Evolutionary conservation across 2,113 vertebrate genomes (phyloP), one percentile per base, ranked within the genome.

Genomic region (Uropsilus gracilis): DNA sequence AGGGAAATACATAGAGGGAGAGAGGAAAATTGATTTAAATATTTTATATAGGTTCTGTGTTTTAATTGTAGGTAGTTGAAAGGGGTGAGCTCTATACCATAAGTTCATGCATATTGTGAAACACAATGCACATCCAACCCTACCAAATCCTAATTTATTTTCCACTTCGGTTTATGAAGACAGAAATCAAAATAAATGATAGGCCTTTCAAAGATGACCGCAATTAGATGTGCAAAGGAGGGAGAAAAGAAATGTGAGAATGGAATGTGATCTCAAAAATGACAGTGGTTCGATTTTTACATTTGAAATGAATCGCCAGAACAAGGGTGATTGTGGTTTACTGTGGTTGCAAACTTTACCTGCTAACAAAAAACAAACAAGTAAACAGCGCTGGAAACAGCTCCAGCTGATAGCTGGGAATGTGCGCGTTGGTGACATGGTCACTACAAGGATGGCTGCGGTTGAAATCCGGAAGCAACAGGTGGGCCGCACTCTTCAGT

Each of bases 341-440:
- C 12, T n/a, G 46, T 6, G 2, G 46, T 28, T 77, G 30, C 50
- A 44, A 44, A 44, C 68, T 50, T 61, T 59, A 50, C 26, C 18
- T 14, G 30, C 22, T 22, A 34, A 24, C 75, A 28, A 14, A 44
- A 14, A 39, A 13, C 50, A 18, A 53, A 53, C 50, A 53, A 53
- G 18, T 17, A 53, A 53, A 53, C 50, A 53, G 24, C 17, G 11
- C 6, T 2, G 42, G 2, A 17, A n/a, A 46, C 24, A 59, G 32
- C 18, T 16, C 12, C 14, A 22, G 18, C 2, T 17, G 1, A 4
- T 1, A 42, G 26, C 6, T 34, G 16, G 3, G 4, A 17, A 84
- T 55, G 48, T 37, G 8, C 16, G 3, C 32, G 42, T 16, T 32
- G 34, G 26, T 17, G 59, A 17, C 42, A 8, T 2, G 7, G 6